Evolutionary conservation across 2,113 vertebrate genomes (phyloP).

Genomic region (Ceyx melanurus): DNA sequence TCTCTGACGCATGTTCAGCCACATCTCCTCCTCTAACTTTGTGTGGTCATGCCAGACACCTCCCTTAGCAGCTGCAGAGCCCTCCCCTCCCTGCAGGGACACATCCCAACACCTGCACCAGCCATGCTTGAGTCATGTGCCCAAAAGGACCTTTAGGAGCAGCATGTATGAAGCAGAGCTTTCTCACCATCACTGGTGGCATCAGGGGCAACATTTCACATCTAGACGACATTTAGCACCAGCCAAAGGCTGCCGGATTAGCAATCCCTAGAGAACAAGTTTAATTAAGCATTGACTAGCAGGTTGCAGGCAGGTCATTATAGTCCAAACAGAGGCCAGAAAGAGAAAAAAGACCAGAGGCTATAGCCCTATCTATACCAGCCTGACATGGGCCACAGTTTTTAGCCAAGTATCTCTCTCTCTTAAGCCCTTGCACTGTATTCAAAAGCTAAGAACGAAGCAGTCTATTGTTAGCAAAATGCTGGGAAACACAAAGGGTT

Average conservation of each 20-base stretch:
- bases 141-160: not conserved
- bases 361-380: not conserved
- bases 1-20: not conserved
- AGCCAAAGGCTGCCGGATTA: not conserved
- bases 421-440: not conserved
- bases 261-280: not conserved
- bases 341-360: not conserved
- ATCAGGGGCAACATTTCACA: not conserved
- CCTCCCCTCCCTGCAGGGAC: not conserved
- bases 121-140: rapidly evolving
- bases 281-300: not conserved
- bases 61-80: rapidly evolving
- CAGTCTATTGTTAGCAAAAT: not conserved
- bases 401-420: not conserved
- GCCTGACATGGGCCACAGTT: not conserved
- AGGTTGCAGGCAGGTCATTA: not conserved
- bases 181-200: not conserved
- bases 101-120: not conserved
- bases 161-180: rapidly evolving
- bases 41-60: rapidly evolving
- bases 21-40: not conserved
- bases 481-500: not conserved
- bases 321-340: not conserved
- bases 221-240: not conserved
- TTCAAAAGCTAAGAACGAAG: not conserved